phyloP scores from a whole-genome alignment of 2,113 vertebrate species.

The Colossoma macropomum region DNA sequence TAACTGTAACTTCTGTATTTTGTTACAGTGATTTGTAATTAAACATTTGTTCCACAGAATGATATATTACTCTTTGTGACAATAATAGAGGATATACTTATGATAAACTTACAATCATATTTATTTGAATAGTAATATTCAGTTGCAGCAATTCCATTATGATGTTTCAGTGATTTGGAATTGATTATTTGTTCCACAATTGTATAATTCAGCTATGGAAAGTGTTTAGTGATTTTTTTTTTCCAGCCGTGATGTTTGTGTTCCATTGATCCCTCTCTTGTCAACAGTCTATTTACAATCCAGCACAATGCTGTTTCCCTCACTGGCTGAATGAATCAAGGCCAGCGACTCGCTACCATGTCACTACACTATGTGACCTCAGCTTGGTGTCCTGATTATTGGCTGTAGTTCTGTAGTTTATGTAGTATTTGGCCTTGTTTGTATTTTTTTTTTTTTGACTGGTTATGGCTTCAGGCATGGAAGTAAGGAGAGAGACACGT shows the following conservation, averaged over 20 bases:
- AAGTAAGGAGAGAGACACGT: slow-evolving; percentile 9
- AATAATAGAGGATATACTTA: background rate
- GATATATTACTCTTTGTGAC: background rate
- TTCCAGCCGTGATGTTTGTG: slow-evolving; percentile 22
- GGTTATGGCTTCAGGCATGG: slow-evolving; percentile 17
- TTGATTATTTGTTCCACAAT: background rate
- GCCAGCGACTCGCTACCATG: slow-evolving; percentile 28
- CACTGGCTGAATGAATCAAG: slow-evolving; percentile 12
- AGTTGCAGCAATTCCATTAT: background rate
- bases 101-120: background rate
- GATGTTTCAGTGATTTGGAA: background rate
- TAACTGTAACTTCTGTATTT: too few species aligned
- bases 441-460: background rate
- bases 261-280: slow-evolving; percentile 26
- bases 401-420: slow-evolving; percentile 37
- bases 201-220: background rate
- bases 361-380: slow-evolving; percentile 55
- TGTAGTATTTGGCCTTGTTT: slow-evolving; percentile 28
- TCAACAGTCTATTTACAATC: slow-evolving; percentile 34
- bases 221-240: slow-evolving; percentile 1
- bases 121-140: background rate
- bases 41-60: background rate
- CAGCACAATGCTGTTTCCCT: background rate
- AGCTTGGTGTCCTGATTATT: slow-evolving; percentile 45
- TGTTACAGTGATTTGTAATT: too few species aligned